Percentiles rank a stretch among this genome's conserved stretches.
Conservation (phyloP, 1,140 invertebrate genomes). For the Drosophila micromelanica region DNA sequence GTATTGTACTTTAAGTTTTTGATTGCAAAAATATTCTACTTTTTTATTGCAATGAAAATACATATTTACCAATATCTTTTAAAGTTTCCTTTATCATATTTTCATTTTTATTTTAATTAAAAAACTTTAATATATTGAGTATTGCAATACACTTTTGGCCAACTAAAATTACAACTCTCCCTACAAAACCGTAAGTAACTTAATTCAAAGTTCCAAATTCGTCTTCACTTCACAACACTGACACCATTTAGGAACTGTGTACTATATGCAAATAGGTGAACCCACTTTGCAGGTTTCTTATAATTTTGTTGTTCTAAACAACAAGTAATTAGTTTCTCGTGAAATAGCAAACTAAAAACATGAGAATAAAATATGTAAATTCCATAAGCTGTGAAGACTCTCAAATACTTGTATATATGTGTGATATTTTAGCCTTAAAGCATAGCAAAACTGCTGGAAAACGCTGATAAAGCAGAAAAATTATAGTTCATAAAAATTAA, state of each 20-base stretch:
- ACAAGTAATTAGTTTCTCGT: constrained; percentile 20
- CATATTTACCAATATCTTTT: neutral
- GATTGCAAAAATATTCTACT: too few species aligned
- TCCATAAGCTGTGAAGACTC: neutral
- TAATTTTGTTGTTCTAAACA: constrained; percentile 13
- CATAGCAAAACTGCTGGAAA: constrained; percentile 38
- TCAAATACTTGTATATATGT: constrained; percentile 2
- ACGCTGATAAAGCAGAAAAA: constrained; percentile 61
- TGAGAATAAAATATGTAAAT: constrained; percentile 6
- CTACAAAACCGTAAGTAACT: neutral
- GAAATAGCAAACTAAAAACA: constrained; percentile 2
- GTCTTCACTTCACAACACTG: neutral
- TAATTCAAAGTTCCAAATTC: neutral
- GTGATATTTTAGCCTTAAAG: constrained; percentile 25
- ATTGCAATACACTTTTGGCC: too few species aligned
- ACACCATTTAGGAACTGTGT: neutral
- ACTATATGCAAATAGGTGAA: constrained; percentile 25
- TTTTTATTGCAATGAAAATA: neutral
- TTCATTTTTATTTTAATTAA: too few species aligned
- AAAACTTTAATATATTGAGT: too few species aligned
- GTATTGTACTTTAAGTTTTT: too few species aligned
- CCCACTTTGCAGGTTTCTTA: neutral
- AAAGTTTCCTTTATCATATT: too few species aligned
- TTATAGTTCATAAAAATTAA: constrained; percentile 59
- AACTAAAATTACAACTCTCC: neutral